Evolutionary conservation across 1,140 invertebrate species (phyloP), one percentile per base, ranked within the genome.

Genomic region (Caenorhabditis briggsae): DNA sequence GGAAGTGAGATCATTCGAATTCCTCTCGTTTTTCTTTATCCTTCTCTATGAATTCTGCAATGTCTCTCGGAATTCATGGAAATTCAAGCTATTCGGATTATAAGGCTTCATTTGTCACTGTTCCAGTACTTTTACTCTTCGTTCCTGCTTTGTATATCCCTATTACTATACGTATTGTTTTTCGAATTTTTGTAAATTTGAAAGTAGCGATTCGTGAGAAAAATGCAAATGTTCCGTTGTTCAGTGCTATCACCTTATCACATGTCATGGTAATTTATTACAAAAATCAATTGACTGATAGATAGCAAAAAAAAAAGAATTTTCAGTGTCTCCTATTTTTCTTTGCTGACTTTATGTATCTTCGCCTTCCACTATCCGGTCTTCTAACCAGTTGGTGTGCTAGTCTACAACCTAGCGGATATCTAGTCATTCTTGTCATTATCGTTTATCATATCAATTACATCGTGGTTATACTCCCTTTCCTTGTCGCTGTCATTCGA

Each of bases 321-420:
- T 70, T 70, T 20, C 64, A 70, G 64, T 43, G 64, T 46, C 33
- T 70, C n/a, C 41, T 70, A n/a, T 70, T 70, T 20, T 70, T 70
- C 8, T 5, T 70, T 9, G 11, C 64, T 8, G 64, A 70, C 16
- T 70, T 70, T 20, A n/a, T 70, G 3, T 70, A 70, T 33, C 14
- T 70, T 46, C 70, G 70, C 14, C 70, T 78, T 41, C 70, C 70
- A 50, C 16, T 50, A 7, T 50, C 70, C 23, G 70, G 70, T 25
- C 6, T 78, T 2, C 20, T 78, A 6, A 78, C 70, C 12, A 50
- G n/a, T 23, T 78, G 46, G 43, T 78, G 70, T 50, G 70, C 70
- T 2, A 50, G 70, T 7, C 9, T 78, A 0, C 18, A 78, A 41
- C 70, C 70, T 5, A 78, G 41, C 23, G 46, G 46, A 9, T 78